Evolutionary conservation across 1,140 invertebrate species (phyloP).

Genomic region (Aleiodes sp.): DNA sequence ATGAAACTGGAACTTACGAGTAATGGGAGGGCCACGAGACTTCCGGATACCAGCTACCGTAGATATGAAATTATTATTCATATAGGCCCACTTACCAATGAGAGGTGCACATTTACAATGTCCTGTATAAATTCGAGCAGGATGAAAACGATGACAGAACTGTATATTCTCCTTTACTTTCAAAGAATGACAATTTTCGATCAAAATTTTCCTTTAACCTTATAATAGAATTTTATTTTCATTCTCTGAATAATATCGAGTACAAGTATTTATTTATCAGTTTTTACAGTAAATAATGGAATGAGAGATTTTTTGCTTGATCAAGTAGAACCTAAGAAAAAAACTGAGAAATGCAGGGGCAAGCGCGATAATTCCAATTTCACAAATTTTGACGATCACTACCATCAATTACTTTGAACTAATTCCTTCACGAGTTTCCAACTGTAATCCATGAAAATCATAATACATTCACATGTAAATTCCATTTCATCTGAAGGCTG

Average conservation of each 20-base stretch:
- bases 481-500: too few species aligned
- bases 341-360: not conserved
- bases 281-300: not conserved
- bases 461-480: too few species aligned
- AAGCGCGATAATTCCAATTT: not conserved
- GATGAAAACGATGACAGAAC: too few species aligned
- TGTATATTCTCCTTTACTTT: too few species aligned
- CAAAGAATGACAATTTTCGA: too few species aligned
- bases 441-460: too few species aligned
- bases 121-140: not conserved
- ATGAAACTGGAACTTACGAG: conserved; percentile 19
- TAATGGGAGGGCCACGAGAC: not conserved
- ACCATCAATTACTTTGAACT: too few species aligned
- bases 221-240: too few species aligned
- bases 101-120: conserved; percentile 8
- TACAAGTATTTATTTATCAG: too few species aligned
- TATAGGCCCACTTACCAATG: conserved; percentile 14
- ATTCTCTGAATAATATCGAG: not conserved
- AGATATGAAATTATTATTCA: conserved; percentile 31
- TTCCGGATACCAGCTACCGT: not conserved
- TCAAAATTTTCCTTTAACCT: too few species aligned
- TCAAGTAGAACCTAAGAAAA: conserved; percentile 24
- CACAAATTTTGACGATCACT: not conserved
- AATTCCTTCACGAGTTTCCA: too few species aligned
- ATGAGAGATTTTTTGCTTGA: conserved; percentile 2